Conservation (phyloP, 1,140 invertebrate species). For the Drosophila equinoxialis region DNA sequence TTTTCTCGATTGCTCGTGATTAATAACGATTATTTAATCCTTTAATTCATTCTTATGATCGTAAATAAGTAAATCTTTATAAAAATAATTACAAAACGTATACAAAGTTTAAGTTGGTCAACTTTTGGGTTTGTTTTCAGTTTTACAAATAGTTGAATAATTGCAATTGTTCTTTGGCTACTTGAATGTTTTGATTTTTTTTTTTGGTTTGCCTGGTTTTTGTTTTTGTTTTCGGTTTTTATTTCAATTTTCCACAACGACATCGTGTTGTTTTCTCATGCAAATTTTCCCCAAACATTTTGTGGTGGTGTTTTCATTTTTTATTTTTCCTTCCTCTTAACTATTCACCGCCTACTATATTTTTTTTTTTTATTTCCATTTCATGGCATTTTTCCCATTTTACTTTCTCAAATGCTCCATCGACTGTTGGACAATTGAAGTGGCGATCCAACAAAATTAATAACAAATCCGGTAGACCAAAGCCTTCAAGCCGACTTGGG, state of each 20-base stretch:
- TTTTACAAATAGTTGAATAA: conserved; percentile 73
- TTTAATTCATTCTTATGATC: too few species aligned
- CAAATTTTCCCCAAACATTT: conserved; percentile 47
- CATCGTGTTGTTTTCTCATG: conserved; percentile 48
- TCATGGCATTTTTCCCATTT: not conserved
- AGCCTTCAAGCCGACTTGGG: not conserved
- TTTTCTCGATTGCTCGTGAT: too few species aligned
- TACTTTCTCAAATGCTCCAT: conserved; percentile 1
- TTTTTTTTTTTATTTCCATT: not conserved
- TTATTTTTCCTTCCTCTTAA: conserved; percentile 17
- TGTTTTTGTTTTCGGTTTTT: conserved; percentile 18
- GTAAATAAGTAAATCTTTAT: too few species aligned
- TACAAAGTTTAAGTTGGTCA: too few species aligned
- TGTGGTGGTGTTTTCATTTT: not conserved
- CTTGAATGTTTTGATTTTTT: conserved; percentile 2
- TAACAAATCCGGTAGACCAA: not conserved
- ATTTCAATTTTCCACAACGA: conserved; percentile 56
- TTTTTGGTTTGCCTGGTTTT: conserved; percentile 16
- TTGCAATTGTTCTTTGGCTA: conserved; percentile 57
- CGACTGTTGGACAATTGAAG: conserved; percentile 9
- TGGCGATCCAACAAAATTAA: conserved; percentile 9
- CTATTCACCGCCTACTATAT: conserved; percentile 9
- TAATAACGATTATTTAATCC: too few species aligned
- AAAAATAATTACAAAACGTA: too few species aligned
- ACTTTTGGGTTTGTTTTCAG: conserved; percentile 22